Evolutionary conservation across 2,113 vertebrate species (phyloP).

Genomic region (Lagenorhynchus albirostris): DNA sequence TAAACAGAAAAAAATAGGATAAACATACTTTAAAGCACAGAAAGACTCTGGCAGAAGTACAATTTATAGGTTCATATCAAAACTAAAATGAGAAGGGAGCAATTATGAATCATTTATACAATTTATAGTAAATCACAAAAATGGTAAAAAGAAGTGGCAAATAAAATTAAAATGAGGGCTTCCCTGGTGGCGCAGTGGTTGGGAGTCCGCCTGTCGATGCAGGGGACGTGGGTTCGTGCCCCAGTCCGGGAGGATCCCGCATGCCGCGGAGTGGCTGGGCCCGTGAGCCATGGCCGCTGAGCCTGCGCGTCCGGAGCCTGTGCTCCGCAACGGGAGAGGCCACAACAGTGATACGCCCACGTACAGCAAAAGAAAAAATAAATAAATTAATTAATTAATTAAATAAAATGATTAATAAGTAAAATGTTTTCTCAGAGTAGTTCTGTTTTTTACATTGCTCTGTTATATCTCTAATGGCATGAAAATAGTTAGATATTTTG

Average conservation of each 20-base stretch:
- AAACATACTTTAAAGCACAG: background rate
- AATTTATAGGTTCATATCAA: slow-evolving; percentile 20
- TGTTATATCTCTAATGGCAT: background rate
- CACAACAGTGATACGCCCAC: too few relatives aligned
- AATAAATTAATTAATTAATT: background rate
- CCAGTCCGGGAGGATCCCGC: too few relatives aligned
- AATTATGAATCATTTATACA: background rate
- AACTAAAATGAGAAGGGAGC: background rate
- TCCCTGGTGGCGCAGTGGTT: too few relatives aligned
- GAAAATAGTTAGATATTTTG: background rate
- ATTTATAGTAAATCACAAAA: background rate
- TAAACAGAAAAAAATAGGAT: background rate
- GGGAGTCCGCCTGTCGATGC: too few relatives aligned
- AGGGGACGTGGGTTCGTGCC: too few relatives aligned
- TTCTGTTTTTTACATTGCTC: background rate
- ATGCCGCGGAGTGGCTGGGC: too few relatives aligned
- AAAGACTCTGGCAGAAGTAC: background rate
- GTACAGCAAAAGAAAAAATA: too few relatives aligned
- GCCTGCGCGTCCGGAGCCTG: too few relatives aligned
- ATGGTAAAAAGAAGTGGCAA: background rate
- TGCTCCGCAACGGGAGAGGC: too few relatives aligned
- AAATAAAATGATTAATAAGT: slow-evolving; percentile 32
- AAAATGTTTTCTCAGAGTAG: background rate
- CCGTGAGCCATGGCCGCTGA: too few relatives aligned
- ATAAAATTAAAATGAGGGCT: slow-evolving; percentile 1